A percentile compares a stretch with the other conserved stretches of the same genome.
These are phyloP conservation scores for Lepidocolaptes lacrymiger DNA, from an alignment of 2,797 vertebrate species.

Conservation along the genomic window DNA sequence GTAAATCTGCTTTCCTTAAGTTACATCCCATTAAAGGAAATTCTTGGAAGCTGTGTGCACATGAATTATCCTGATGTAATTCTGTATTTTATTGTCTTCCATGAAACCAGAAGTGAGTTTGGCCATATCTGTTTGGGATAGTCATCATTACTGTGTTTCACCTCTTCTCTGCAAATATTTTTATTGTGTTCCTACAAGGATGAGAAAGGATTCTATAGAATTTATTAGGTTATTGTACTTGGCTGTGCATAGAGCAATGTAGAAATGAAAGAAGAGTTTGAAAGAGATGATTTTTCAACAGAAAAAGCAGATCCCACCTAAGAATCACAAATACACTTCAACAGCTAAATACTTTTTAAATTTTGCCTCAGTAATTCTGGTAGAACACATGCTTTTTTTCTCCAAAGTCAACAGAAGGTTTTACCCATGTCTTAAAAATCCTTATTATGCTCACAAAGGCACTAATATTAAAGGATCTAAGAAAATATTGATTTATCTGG, in stretches of 20 bases:
- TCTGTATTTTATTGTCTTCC: not conserved
- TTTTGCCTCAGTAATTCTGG: not conserved
- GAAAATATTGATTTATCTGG: not conserved
- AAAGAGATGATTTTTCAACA: not conserved
- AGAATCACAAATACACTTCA: not conserved
- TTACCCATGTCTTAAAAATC: not conserved
- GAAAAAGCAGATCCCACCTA: slow-evolving; percentile 18
- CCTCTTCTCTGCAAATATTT: not conserved
- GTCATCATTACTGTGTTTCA: not conserved
- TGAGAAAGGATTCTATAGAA: not conserved
- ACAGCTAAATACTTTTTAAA: not conserved
- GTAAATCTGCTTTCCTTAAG: not conserved
- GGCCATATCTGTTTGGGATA: not conserved
- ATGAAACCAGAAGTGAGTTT: not conserved
- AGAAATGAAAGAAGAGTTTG: not conserved
- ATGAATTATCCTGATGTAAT: not conserved
- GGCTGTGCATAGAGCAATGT: not conserved
- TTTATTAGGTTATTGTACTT: slow-evolving; percentile 22
- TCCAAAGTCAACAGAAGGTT: not conserved
- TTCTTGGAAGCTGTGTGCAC: not conserved
- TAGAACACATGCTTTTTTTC: not conserved
- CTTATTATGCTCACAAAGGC: not conserved
- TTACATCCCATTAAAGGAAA: not conserved
- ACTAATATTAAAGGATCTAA: not conserved
- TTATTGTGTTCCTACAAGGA: not conserved